A percentile compares a stretch with the other conserved stretches of the same genome.
Evolutionary conservation across 2,888 invertebrate species (phyloP).

Genomic region (Pachydiplax longipennis): DNA sequence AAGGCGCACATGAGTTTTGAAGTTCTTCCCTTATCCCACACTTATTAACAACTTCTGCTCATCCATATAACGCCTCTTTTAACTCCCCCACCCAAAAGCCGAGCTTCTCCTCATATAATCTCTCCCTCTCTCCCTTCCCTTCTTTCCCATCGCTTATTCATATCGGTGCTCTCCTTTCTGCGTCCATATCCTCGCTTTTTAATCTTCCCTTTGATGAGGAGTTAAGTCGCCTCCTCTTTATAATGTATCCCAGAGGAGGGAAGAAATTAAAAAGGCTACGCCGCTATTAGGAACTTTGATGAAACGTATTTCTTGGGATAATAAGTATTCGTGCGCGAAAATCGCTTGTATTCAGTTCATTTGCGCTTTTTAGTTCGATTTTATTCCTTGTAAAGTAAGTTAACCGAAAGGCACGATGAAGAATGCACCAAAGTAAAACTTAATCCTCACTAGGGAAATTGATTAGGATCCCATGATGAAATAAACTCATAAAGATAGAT

Average conservation of each 20-base stretch:
- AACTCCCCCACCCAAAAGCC: not conserved
- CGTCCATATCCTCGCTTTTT: constrained; percentile 20
- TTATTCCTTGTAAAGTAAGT: no score
- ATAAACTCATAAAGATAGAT: no score
- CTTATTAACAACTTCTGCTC: not conserved
- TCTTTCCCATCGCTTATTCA: not conserved
- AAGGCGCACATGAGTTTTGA: constrained; percentile 8
- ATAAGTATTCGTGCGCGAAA: no score
- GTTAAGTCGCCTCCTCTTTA: not conserved
- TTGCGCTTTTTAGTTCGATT: no score
- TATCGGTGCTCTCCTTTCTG: not conserved
- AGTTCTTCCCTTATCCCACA: not conserved
- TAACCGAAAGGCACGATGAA: no score
- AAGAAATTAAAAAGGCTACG: not conserved
- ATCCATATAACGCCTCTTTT: not conserved
- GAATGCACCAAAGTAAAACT: no score
- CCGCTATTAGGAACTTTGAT: not conserved
- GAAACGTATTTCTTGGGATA: not conserved
- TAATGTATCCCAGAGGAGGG: not conserved
- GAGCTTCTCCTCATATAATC: not conserved
- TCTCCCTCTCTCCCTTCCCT: not conserved
- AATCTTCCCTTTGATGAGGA: constrained; percentile 40
- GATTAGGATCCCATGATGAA: no score
- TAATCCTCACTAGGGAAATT: no score
- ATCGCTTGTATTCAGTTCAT: no score